Conservation (phyloP, 2,113 vertebrate genomes). For the Geothlypis trichas region DNA sequence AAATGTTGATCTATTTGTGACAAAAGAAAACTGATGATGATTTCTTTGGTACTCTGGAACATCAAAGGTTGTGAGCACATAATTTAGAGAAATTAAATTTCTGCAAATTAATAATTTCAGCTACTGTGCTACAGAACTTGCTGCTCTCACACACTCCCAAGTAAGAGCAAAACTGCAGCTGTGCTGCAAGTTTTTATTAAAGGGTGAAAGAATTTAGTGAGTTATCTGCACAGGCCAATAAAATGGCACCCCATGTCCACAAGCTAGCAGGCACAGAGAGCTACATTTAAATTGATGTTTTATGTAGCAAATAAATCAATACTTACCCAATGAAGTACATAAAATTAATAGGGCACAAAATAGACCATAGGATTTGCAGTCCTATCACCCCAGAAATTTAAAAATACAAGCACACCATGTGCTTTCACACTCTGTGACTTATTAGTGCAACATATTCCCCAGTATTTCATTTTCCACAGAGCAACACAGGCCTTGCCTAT, state of each 20-base stretch:
- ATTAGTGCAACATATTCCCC: not conserved
- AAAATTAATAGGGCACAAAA: conserved; percentile 29
- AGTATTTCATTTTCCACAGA: not conserved
- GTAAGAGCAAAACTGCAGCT: not conserved
- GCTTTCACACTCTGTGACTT: not conserved
- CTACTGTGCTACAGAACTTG: not conserved
- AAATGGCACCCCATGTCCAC: conserved; percentile 25
- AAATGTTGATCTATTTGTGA: not conserved
- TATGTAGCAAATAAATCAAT: conserved; percentile 34
- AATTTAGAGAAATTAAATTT: not conserved
- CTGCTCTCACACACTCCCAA: not conserved
- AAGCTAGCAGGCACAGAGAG: not conserved
- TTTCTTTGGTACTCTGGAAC: not conserved
- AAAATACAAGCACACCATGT: not conserved
- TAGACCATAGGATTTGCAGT: not conserved
- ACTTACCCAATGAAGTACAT: not conserved
- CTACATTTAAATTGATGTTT: conserved; percentile 30
- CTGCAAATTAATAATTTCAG: not conserved
- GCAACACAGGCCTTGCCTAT: not conserved
- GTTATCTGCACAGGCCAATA: not conserved
- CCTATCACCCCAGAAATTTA: not conserved
- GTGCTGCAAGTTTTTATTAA: not conserved
- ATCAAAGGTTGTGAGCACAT: not conserved
- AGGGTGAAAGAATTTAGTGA: not conserved
- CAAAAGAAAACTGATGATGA: not conserved